Evolutionary conservation across 2,113 vertebrate species (phyloP).

Genomic region (Natator depressus): DNA sequence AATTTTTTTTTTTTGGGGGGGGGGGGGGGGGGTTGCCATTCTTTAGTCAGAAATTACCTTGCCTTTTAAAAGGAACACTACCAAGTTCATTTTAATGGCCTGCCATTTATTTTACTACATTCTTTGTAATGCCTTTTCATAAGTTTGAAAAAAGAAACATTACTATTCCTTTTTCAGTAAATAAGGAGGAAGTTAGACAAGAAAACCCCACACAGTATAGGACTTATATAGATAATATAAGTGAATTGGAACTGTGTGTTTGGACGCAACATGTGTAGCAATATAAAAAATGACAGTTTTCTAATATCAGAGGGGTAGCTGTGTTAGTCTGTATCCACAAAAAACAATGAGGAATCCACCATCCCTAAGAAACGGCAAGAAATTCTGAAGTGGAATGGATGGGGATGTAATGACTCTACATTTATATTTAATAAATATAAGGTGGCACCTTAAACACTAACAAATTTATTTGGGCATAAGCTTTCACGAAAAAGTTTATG

Average conservation of each 20-base stretch:
- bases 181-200: conserved; percentile 5
- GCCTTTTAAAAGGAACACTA: conserved; percentile 30
- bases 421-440: too few relatives aligned
- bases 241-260: conserved; percentile 38
- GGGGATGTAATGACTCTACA: too few relatives aligned
- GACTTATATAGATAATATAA: conserved; percentile 34
- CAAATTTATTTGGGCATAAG: too few relatives aligned
- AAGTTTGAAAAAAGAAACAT: conserved; percentile 34
- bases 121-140: conserved; percentile 28
- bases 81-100: background rate
- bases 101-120: background rate
- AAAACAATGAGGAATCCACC: too few relatives aligned
- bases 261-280: background rate
- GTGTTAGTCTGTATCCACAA: too few relatives aligned
- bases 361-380: too few relatives aligned
- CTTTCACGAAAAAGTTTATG: too few relatives aligned
- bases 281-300: background rate
- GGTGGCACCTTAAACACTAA: too few relatives aligned
- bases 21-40: background rate
- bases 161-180: conserved; percentile 15
- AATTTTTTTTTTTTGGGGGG: background rate
- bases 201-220: conserved; percentile 21
- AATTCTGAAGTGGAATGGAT: too few relatives aligned
- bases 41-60: background rate
- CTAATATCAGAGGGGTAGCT: background rate